Conservation (phyloP, 2,888 invertebrate species). For the Ectemnius lituratus region DNA sequence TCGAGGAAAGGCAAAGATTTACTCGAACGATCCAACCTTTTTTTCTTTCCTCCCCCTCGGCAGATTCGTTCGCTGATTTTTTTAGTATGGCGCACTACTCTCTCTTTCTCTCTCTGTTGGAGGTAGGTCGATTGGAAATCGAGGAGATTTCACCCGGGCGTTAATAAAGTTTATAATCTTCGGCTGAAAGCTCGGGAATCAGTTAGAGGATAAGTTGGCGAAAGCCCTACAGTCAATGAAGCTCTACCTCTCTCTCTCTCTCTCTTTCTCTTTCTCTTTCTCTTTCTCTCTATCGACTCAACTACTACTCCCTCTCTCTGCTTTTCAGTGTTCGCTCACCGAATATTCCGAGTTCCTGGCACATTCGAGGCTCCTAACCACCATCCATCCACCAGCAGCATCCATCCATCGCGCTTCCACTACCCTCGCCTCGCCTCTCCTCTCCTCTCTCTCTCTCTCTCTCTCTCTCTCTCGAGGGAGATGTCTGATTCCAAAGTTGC, state of each 20-base stretch:
- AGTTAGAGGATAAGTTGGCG: constrained; percentile 14
- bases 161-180: constrained; percentile 11
- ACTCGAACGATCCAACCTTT: neutral
- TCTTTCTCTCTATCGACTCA: neutral
- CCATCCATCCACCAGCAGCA: neutral
- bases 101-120: too few species aligned
- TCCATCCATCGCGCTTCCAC: too few species aligned
- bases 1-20: too few species aligned
- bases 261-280: neutral
- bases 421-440: neutral
- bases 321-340: neutral
- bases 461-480: too few species aligned
- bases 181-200: constrained; percentile 4
- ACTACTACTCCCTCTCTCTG: neutral
- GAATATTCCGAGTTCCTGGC: constrained; percentile 3
- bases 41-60: too few species aligned
- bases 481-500: too few species aligned
- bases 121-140: neutral
- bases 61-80: too few species aligned
- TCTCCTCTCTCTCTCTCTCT: neutral
- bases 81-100: too few species aligned
- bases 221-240: constrained; percentile 14
- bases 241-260: neutral
- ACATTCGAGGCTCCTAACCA: neutral
- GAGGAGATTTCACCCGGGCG: neutral